Base-by-base conservation (phyloP, 2,888 invertebrate species). In the Xestoiulus laeticollis region DNA sequence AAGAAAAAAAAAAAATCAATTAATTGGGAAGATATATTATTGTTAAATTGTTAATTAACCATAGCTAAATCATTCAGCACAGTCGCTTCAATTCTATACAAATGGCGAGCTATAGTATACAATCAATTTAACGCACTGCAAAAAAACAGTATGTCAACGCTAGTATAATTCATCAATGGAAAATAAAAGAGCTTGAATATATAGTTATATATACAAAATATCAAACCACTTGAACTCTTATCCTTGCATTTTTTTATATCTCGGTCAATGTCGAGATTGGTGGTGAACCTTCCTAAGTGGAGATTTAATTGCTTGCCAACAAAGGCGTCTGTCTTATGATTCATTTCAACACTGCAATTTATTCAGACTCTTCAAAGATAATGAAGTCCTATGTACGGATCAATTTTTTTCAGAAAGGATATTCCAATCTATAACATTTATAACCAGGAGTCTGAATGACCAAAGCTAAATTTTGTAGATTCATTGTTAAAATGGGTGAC, bases 211-310 rank as follows among this genome's bases (percentile, higher is more conserved):
- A 26, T 48, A 59, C 19, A 59, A 48, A 3, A 22, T 59, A n/a
- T 78, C 26, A 30, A n/a, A 30, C 78, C 26, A 78, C 78, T 78
- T 78, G 78, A 78, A 78, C 30, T 26, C 14, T 78, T 12, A 78
- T 14, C 26, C 26, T 26, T 2, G 68, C 68, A 68, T 68, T 26
- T 78, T n/a, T 14, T 30, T 26, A 78, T 78, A 78, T 78, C 78
- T 78, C 78, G 78, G 78, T 78, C 78, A 78, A 78, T 78, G 78
- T 78, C 78, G 78, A 78, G n/a, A 59, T 59, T n/a, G n/a, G 78
- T 30, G 78, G 16, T 14, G 26, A 78, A 78, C 78, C 30, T 26
- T 14, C 78, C 30, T 8, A 78, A 78, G 78, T 78, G 78, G 78
- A 78, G 30, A 78, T 78, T 78, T 78, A 78, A 78, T 30, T 78